A percentile compares a stretch with the other conserved stretches of the same genome.
phyloP scores from a whole-genome alignment of 2,888 invertebrate genomes.

The Drosophila melanosoma region DNA sequence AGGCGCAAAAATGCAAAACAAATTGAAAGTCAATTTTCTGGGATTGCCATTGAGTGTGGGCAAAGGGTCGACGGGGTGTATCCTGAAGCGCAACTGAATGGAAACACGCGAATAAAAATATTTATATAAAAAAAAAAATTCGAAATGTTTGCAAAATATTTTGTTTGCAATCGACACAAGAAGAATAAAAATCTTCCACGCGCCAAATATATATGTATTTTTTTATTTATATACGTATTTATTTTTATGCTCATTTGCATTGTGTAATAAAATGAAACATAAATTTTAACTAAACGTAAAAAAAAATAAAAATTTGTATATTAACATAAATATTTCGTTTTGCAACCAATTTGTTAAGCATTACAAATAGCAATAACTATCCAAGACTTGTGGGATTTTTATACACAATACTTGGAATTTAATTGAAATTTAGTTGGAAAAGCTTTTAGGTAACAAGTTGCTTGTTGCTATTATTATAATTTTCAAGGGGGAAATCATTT shows the following conservation, averaged over 20 bases:
- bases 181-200: conserved; percentile 20
- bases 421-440: not conserved
- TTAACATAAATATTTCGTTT: not conserved
- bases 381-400: not conserved
- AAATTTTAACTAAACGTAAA: not conserved
- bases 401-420: not conserved
- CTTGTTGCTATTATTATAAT: not conserved
- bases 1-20: conserved; percentile 64
- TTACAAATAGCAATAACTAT: not conserved
- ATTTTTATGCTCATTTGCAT: conserved; percentile 36
- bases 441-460: not conserved
- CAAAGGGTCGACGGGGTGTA: not conserved
- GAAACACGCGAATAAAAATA: conserved; percentile 35
- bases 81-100: conserved; percentile 29
- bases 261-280: conserved; percentile 46
- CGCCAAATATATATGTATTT: conserved; percentile 20
- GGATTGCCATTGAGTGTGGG: not conserved
- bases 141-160: conserved; percentile 29
- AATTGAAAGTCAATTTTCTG: conserved; percentile 77
- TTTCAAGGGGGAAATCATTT: not conserved
- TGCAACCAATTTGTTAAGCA: not conserved
- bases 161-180: conserved; percentile 31
- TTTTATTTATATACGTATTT: conserved; percentile 17
- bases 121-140: not conserved
- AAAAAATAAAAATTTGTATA: not conserved